These are phyloP conservation scores for Saturnia japonica DNA, from an alignment of 2,888 invertebrate species.

Conservation along the genomic window DNA sequence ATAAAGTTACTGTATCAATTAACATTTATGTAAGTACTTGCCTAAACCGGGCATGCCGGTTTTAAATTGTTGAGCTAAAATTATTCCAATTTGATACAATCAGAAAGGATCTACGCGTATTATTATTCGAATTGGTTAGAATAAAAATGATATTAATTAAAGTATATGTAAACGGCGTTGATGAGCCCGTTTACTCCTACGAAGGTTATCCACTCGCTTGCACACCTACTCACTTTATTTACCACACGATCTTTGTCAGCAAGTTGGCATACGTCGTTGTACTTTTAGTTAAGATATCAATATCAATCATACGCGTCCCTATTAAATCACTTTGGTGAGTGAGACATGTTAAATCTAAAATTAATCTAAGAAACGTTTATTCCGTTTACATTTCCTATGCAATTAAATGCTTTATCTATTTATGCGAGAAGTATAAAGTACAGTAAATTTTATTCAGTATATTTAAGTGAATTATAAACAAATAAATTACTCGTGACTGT, in stretches of 20 bases:
- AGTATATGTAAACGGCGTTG: conserved; percentile 56
- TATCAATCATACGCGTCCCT: not conserved
- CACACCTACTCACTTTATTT: conserved; percentile 53
- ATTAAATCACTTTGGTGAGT: not conserved
- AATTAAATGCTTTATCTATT: not conserved
- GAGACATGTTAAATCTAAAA: not conserved
- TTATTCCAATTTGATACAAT: conserved; percentile 31
- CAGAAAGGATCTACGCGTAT: conserved; percentile 24
- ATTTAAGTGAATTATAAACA: not conserved
- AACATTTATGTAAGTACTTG: conserved; percentile 32
- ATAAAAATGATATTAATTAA: conserved; percentile 53
- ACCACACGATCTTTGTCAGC: conserved; percentile 35
- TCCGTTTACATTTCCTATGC: not conserved
- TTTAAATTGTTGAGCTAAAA: conserved; percentile 33
- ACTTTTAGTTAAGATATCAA: not conserved
- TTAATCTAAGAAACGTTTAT: not conserved
- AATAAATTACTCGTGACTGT: not conserved
- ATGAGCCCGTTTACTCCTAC: conserved; percentile 64
- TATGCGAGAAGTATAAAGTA: not conserved
- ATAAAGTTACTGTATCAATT: conserved; percentile 27
- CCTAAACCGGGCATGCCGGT: conserved; percentile 30
- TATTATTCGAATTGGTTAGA: conserved; percentile 41
- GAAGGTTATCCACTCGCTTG: conserved; percentile 69
- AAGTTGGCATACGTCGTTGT: conserved; percentile 25
- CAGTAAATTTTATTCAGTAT: not conserved